Conservation (phyloP, 2,113 vertebrate genomes). For the Pitta sordida region DNA sequence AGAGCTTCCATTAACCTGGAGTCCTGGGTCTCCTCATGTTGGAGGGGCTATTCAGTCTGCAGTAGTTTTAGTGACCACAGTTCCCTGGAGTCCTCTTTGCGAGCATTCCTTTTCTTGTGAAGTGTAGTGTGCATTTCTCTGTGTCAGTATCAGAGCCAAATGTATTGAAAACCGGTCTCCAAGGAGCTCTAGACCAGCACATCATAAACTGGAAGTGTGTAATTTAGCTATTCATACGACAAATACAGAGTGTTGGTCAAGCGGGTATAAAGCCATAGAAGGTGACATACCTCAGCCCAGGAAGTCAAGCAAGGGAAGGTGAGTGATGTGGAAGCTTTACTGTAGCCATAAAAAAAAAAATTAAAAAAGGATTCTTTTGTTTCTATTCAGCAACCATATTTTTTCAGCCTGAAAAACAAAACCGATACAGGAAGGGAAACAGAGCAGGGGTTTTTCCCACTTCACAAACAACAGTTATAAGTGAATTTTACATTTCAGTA, state of each 20-base stretch:
- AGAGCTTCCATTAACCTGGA: slow-evolving; percentile 10
- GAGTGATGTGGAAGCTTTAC: not conserved
- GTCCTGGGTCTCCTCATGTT: not conserved
- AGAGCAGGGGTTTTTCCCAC: not conserved
- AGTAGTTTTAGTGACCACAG: not conserved
- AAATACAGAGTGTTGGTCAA: not conserved
- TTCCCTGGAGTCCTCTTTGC: not conserved
- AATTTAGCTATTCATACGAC: not conserved
- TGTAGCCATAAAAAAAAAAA: not conserved
- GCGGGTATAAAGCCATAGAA: not conserved
- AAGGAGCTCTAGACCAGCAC: not conserved
- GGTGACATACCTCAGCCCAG: not conserved
- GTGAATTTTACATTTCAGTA: not conserved
- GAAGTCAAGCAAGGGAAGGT: not conserved
- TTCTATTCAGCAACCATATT: not conserved
- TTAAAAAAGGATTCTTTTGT: not conserved
- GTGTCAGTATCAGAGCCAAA: not conserved
- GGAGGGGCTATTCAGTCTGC: not conserved
- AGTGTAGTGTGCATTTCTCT: not conserved
- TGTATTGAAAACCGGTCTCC: not conserved
- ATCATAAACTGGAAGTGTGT: not conserved
- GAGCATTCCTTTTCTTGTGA: not conserved
- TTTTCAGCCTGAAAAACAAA: not conserved
- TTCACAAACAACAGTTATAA: not conserved
- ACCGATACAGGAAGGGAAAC: not conserved